Conservation (phyloP, 2,797 vertebrate genomes). For the Epinephelus coioides region DNA sequence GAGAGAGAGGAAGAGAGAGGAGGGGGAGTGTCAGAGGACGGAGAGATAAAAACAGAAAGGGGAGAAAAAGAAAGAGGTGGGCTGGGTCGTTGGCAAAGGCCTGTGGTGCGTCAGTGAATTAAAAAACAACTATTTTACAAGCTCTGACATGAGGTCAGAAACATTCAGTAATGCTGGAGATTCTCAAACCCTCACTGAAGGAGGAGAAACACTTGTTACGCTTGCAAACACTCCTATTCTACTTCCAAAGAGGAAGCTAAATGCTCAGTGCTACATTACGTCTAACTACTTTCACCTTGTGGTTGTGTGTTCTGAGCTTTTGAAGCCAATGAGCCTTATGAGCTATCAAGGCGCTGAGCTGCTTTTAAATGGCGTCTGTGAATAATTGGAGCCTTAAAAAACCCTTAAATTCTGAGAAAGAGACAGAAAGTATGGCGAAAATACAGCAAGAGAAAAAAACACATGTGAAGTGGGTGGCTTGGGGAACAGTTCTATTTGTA, state of each 20-base stretch:
- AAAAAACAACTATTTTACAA: conserved; percentile 71
- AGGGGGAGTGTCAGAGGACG: conserved; percentile 55
- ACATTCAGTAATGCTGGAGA: conserved; percentile 6
- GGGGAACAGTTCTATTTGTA: conserved; percentile 78
- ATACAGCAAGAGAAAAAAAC: conserved; percentile 5
- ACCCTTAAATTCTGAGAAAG: not conserved
- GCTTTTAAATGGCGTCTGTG: conserved; percentile 42
- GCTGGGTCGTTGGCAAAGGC: conserved; percentile 47
- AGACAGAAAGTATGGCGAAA: not conserved
- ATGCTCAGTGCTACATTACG: not conserved
- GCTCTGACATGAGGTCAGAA: conserved; percentile 56
- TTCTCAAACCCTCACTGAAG: conserved; percentile 2
- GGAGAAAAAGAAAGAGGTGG: conserved; percentile 61
- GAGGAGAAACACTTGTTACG: not conserved
- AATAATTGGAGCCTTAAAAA: conserved; percentile 43
- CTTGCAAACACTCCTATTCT: not conserved
- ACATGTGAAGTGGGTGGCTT: conserved; percentile 63
- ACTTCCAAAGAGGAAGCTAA: not conserved
- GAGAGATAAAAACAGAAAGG: conserved; percentile 50
- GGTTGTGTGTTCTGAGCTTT: conserved; percentile 23
- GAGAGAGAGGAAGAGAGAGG: conserved; percentile 40
- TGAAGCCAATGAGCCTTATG: conserved; percentile 41
- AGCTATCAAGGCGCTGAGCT: conserved; percentile 31
- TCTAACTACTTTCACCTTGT: conserved; percentile 2
- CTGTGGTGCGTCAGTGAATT: conserved; percentile 66